Base-by-base conservation (phyloP, 2,888 invertebrate species). In the Desoria tigrina region DNA sequence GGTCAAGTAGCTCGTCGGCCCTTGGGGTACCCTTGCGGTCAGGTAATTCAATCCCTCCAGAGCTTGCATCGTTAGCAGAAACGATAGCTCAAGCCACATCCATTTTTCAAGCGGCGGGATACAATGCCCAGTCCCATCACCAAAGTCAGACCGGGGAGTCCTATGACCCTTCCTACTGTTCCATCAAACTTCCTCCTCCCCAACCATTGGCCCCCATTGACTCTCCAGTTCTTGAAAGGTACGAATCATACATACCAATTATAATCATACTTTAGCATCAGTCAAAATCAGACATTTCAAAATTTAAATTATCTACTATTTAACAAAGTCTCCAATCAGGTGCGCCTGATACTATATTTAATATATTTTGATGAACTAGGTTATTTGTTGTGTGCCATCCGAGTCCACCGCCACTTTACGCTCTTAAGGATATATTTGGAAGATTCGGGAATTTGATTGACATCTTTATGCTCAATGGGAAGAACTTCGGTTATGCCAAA, bases 401-500 rank as follows among this genome's bases (percentile, higher is more conserved):
- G 77, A 82, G 83, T 61, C 84, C 92, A 51, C 90, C 94, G 16
- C 88, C 91, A 1, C 83, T 88, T 74, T 85, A 88, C 66, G 88
- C 90, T 26, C 83, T 96, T 78, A 87, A 89, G 77, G 94, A 95
- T 80, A 86, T 92, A 23, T 95, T 95, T 80, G 91, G 91, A 77
- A 86, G 94, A 77, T 95, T 95, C 82, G 94, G 94, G 6, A 87
- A 89, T 79, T 83, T 95, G 11, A 92, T 94, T 65, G 94, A 93
- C 80, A 91, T 94, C 1, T 94, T 92, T 79, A 87, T 94, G 79
- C 82, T 95, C 74, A 88, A 88, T 55, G 90, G 93, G 78, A 90
- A 92, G 79, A 94, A 92, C 78, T 94, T 92, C 80, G 95, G 95
- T 0, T 95, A 93, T 81, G 94, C 92, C 6, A 91, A 92, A 77